phyloP scores from a whole-genome alignment of 1,140 invertebrate genomes.

The Zaprionus capensis region DNA sequence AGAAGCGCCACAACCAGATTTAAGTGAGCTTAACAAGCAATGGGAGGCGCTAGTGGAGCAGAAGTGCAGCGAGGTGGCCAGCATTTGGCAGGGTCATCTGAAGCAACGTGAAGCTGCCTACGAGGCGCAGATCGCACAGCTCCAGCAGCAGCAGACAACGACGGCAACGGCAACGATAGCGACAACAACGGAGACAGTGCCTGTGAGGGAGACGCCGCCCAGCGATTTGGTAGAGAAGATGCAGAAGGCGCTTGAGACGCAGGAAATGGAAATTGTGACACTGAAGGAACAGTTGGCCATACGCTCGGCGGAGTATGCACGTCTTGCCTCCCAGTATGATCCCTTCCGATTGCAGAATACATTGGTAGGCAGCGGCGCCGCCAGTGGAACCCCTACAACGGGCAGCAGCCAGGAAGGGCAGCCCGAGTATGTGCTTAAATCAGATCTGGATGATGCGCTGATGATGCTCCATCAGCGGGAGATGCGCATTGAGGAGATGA shows the following conservation, averaged over 20 bases:
- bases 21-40: constrained; percentile 69
- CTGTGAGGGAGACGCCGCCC: background rate
- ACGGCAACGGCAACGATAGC: background rate
- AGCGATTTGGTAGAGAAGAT: constrained; percentile 75
- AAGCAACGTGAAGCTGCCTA: constrained; percentile 87
- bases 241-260: constrained; percentile 87
- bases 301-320: constrained; percentile 83
- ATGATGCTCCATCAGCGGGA: constrained; percentile 95
- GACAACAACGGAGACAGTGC: background rate
- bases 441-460: constrained; percentile 92
- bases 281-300: constrained; percentile 88
- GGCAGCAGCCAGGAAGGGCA: constrained; percentile 9
- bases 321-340: constrained; percentile 83
- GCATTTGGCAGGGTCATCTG: constrained; percentile 88
- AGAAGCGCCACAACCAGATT: constrained; percentile 34
- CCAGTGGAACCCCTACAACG: constrained; percentile 13
- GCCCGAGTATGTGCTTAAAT: constrained; percentile 84
- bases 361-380: constrained; percentile 33
- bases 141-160: constrained; percentile 15
- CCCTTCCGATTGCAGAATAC: constrained; percentile 77
- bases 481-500: constrained; percentile 94
- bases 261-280: constrained; percentile 88
- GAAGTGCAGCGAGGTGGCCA: constrained; percentile 87
- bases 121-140: constrained; percentile 66
- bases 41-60: constrained; percentile 86